phyloP scores from a whole-genome alignment of 1,140 invertebrate species.

The Chlorops oryzae region DNA sequence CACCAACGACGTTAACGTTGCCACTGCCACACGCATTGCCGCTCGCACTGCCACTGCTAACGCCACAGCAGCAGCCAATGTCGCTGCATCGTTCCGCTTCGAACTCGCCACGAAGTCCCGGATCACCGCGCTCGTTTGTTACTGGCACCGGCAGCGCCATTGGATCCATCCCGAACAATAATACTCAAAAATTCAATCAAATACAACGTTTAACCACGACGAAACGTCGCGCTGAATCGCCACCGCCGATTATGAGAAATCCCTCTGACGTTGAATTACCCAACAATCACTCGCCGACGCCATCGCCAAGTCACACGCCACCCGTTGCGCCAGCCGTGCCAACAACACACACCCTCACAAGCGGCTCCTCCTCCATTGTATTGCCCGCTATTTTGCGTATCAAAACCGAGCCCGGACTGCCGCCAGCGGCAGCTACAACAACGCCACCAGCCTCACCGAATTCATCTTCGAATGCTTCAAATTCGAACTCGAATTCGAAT shows the following conservation, averaged over 20 bases:
- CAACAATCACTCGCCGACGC: no score
- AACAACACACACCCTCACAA: neutral
- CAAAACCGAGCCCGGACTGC: constrained; percentile 37
- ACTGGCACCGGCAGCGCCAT: no score
- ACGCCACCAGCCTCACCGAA: constrained; percentile 38
- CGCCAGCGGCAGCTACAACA: constrained; percentile 28
- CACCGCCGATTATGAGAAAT: neutral
- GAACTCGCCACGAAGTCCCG: no score
- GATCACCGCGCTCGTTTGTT: no score
- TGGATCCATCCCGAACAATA: no score
- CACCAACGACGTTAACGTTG: no score
- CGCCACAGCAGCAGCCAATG: neutral
- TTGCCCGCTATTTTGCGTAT: constrained; percentile 19
- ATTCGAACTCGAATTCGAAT: constrained; percentile 27
- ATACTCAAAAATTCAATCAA: no score
- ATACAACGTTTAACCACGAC: constrained; percentile 2
- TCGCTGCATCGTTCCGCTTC: no score
- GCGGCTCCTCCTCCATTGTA: constrained; percentile 8
- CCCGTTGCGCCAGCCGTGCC: neutral
- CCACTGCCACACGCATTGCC: no score
- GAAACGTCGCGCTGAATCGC: neutral
- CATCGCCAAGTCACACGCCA: neutral
- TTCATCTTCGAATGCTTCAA: constrained; percentile 21
- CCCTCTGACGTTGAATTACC: no score
- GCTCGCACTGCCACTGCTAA: no score